phyloP scores from a whole-genome alignment of 2,113 vertebrate species.

The Onychorhynchus coronatus region DNA sequence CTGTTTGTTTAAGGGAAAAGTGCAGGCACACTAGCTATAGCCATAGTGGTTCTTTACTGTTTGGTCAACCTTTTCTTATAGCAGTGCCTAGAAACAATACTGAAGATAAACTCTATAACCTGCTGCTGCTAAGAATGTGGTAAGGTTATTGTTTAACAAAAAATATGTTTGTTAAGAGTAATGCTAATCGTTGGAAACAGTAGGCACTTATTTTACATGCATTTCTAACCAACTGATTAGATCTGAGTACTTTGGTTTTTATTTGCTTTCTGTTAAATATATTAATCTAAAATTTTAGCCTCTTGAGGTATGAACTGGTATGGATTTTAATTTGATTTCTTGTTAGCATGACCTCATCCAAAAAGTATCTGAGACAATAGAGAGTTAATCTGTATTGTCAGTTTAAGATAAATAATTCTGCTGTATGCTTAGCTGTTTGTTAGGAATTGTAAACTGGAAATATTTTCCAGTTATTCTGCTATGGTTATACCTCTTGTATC shows the following conservation, averaged over 20 bases:
- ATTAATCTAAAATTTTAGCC: background rate
- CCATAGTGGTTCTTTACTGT: slow-evolving; percentile 91
- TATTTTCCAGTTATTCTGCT: background rate
- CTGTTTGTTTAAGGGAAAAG: slow-evolving; percentile 93
- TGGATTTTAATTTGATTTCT: background rate
- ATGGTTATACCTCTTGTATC: background rate
- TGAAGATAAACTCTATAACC: slow-evolving; percentile 96
- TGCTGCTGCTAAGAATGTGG: slow-evolving; percentile 93
- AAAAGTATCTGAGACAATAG: background rate
- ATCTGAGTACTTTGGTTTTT: background rate
- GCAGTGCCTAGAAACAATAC: slow-evolving; percentile 91
- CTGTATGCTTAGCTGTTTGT: background rate
- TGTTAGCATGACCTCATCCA: background rate
- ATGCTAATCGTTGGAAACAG: background rate
- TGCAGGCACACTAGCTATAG: slow-evolving; percentile 94
- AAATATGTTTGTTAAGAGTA: background rate
- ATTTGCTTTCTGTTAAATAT: background rate
- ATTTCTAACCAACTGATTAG: background rate
- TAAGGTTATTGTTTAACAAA: slow-evolving; percentile 57
- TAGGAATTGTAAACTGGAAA: background rate
- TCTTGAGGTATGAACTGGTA: background rate
- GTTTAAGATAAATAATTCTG: background rate
- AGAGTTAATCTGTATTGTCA: background rate
- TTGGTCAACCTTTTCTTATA: slow-evolving; percentile 95
- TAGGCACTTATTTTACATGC: background rate